Percentiles rank a stretch among this genome's conserved stretches.
Evolutionary conservation across 2,888 invertebrate genomes (phyloP).

Genomic region (Nemotelus pantherinus): DNA sequence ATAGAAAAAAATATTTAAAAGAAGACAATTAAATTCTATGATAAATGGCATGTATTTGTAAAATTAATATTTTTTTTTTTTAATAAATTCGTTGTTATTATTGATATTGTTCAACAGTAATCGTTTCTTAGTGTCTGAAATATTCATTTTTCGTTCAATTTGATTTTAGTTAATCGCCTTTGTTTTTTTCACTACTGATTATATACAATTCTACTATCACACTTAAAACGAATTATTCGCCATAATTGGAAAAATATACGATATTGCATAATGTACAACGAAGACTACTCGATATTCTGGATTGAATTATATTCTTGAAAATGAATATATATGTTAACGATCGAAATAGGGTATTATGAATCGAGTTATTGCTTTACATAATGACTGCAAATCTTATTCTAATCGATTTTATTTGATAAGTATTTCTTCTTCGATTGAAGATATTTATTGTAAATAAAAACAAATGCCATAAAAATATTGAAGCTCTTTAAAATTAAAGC

Average conservation of each 20-base stretch:
- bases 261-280: conserved; percentile 34
- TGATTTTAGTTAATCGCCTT: background rate
- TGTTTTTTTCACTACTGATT: background rate
- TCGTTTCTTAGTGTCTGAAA: background rate
- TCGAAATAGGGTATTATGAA: no score
- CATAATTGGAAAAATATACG: background rate
- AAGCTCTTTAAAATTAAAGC: no score
- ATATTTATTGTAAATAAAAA: no score
- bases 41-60: conserved; percentile 34
- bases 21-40: conserved; percentile 28
- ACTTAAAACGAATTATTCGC: conserved; percentile 24
- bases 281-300: conserved; percentile 13
- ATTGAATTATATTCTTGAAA: background rate
- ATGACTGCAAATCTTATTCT: no score
- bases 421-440: no score
- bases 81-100: no score
- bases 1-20: background rate
- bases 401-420: no score
- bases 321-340: background rate
- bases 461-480: no score
- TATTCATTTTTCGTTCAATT: background rate
- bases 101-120: no score
- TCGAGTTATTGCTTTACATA: no score
- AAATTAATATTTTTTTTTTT: background rate
- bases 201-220: conserved; percentile 29